phyloP scores from a whole-genome alignment of 2,888 invertebrate species.

The Cephus spinipes region DNA sequence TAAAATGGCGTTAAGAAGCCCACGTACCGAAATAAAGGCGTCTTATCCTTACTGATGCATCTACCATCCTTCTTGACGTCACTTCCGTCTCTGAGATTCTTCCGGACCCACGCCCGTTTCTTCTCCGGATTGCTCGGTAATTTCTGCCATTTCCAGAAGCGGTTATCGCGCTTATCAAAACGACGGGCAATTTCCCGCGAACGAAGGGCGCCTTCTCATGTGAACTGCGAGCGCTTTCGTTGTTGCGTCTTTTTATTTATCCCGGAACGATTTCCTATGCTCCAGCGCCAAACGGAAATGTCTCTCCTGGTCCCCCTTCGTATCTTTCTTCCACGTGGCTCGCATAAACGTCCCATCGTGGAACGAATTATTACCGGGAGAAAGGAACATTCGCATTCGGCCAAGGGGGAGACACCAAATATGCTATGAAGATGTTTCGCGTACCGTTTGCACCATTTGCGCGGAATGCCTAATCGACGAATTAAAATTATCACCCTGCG shows the following conservation, averaged over 20 bases:
- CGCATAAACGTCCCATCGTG: background rate
- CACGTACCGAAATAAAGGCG: background rate
- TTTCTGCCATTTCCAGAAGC: conserved; percentile 10
- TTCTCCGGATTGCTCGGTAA: background rate
- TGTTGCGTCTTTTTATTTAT: conserved; percentile 40
- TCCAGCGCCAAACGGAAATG: conserved; percentile 40
- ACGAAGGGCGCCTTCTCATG: background rate
- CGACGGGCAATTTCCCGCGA: conserved; percentile 40
- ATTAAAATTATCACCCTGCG: conserved; percentile 37
- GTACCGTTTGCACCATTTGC: background rate
- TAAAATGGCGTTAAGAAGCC: background rate
- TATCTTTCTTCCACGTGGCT: background rate
- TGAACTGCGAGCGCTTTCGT: conserved; percentile 28
- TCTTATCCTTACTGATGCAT: background rate
- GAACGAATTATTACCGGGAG: background rate
- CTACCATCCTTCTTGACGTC: background rate
- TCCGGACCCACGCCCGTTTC: background rate
- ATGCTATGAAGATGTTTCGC: conserved; percentile 2
- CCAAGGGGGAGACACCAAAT: background rate
- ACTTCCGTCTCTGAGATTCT: conserved; percentile 1
- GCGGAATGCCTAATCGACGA: conserved; percentile 22
- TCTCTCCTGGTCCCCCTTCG: conserved; percentile 18
- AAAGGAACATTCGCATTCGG: background rate
- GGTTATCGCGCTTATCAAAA: conserved; percentile 29
- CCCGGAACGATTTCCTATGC: conserved; percentile 40